A percentile compares a stretch with the other conserved stretches of the same genome.
These are phyloP conservation scores for Trichoplusia ni DNA, from an alignment of 1,140 invertebrate genomes.

Conservation along the genomic window DNA sequence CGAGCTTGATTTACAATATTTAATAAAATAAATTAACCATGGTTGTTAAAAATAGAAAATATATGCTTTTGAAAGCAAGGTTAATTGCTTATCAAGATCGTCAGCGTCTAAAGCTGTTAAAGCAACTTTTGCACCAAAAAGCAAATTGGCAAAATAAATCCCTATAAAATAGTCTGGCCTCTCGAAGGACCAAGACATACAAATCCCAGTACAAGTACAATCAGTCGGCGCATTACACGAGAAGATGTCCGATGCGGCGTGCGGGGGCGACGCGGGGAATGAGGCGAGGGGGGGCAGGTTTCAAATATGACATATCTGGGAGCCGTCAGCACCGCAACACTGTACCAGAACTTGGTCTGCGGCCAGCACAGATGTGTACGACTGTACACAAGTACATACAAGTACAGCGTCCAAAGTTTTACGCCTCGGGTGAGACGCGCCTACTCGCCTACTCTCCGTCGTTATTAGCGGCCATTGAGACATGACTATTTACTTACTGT, in stretches of 20 bases:
- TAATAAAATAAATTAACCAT: no score
- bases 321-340: constrained; percentile 63
- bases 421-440: constrained; percentile 52
- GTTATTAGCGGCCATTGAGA: constrained; percentile 69
- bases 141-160: no score
- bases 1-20: no score
- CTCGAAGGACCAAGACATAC: constrained; percentile 38
- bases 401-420: constrained; percentile 61
- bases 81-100: no score
- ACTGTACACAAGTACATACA: constrained; percentile 30
- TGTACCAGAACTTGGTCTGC: constrained; percentile 68
- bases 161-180: no score
- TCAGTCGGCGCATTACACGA: constrained; percentile 57
- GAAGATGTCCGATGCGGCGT: constrained; percentile 52
- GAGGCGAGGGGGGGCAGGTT: constrained; percentile 30
- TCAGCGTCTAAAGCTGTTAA: no score
- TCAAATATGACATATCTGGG: constrained; percentile 73
- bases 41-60: no score
- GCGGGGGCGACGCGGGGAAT: constrained; percentile 23
- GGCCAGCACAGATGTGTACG: constrained; percentile 66
- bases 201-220: constrained; percentile 45
- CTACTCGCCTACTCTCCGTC: constrained; percentile 54
- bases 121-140: no score
- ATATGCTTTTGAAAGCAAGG: no score
- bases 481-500: constrained; percentile 73